Percentiles rank a stretch among this genome's conserved stretches.
Evolutionary conservation across 2,888 invertebrate genomes (phyloP).

Genomic region (Actias luna): DNA sequence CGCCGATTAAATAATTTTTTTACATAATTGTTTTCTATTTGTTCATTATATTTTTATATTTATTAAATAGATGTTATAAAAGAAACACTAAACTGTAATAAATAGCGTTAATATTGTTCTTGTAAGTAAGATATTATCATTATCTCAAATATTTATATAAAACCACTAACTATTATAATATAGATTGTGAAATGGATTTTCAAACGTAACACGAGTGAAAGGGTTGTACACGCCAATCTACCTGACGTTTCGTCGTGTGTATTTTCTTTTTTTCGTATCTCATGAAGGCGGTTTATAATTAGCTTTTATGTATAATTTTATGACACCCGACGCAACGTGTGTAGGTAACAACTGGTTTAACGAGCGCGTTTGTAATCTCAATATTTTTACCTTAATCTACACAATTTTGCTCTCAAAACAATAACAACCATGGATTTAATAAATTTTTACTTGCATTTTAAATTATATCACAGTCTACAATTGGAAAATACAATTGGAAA

Average conservation of each 20-base stretch:
- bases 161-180: too few species aligned
- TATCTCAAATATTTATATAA: too few species aligned
- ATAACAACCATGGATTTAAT: not conserved
- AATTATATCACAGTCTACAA: not conserved
- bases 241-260: constrained; percentile 14
- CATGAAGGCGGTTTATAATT: constrained; percentile 59
- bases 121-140: too few species aligned
- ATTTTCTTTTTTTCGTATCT: constrained; percentile 31
- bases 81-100: too few species aligned
- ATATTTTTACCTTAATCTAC: constrained; percentile 43
- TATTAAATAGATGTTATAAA: too few species aligned
- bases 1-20: constrained; percentile 28
- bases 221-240: not conserved
- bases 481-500: too few species aligned
- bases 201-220: not conserved
- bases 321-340: constrained; percentile 64
- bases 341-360: constrained; percentile 55
- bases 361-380: constrained; percentile 50
- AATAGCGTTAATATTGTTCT: too few species aligned
- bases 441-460: not conserved
- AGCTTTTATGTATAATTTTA: constrained; percentile 70
- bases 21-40: constrained; percentile 26
- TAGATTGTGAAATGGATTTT: not conserved
- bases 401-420: constrained; percentile 24
- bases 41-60: constrained; percentile 32